Evolutionary conservation across 2,113 vertebrate species (phyloP), one percentile per base, ranked within the genome.

Genomic region (Cynopterus brachyotis): DNA sequence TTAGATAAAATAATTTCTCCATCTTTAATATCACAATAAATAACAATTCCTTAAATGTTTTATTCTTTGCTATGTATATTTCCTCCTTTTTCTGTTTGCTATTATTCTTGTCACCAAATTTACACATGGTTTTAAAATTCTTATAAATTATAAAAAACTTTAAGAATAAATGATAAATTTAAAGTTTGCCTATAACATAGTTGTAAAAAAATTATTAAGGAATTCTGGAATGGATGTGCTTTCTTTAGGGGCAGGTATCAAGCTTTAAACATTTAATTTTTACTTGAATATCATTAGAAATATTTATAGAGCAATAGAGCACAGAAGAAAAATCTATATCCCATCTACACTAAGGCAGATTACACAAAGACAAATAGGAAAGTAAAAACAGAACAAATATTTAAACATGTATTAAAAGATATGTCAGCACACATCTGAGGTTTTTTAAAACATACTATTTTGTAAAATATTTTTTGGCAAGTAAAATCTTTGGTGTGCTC

Each of bases 401-500:
- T 79, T 87, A 57, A 2, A 91, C 19, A 35, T n/a, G 2, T 24
- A 89, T 47, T 69, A 66, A 89, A 59, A 90, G 42, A 84, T 92
- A 82, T 83, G 93, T 89, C 59, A 62, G 22, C 30, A 91, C 6
- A 80, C 28, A 73, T 53, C n/a, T 78, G 35, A 60, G 42, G 16
- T 9, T 30, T 75, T 60, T 89, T 70, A 55, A 64, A 91, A 24
- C 8, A 20, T 84, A 60, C 3, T n/a, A 7, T 89, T 82, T 92
- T 78, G 20, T 80, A 32, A 96, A 95, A 66, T 70, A 88, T 72
- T 69, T 96, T 92, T 76, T 92, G 40, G 60, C 60, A 69, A 96
- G 15, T n/a, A 90, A 79, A 89, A 62, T 89, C 11, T 88, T 59
- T 8, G 17, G 32, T 78, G 4, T n/a, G n/a, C n/a, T n/a, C n/a